A percentile compares a stretch with the other conserved stretches of the same genome.
These are phyloP conservation scores for Dicrostonyx torquatus DNA, from an alignment of 2,797 vertebrate genomes.

Conservation along the genomic window DNA sequence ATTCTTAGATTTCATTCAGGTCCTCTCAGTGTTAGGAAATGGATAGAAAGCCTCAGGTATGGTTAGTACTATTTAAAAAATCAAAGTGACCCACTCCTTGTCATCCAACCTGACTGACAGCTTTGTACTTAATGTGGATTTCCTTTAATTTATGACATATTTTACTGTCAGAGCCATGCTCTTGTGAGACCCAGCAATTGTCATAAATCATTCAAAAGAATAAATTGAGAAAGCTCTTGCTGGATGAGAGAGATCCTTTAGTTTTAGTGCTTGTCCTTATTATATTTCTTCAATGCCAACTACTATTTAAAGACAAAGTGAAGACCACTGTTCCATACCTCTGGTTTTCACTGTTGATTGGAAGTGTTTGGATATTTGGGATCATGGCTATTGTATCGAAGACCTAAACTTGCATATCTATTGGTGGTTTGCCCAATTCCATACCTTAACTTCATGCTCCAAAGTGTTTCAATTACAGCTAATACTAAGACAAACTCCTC, in stretches of 20 bases:
- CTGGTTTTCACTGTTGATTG: constrained; percentile 49
- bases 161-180: constrained; percentile 61
- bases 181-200: constrained; percentile 63
- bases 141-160: constrained; percentile 60
- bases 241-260: constrained; percentile 61
- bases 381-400: constrained; percentile 12
- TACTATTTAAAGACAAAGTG: constrained; percentile 68
- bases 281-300: constrained; percentile 64
- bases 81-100: neutral
- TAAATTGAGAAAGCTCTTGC: constrained; percentile 65
- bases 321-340: constrained; percentile 47
- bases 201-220: constrained; percentile 71
- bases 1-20: constrained; percentile 17
- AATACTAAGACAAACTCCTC: neutral
- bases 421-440: neutral
- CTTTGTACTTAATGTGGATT: neutral
- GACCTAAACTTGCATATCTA: constrained; percentile 15
- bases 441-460: constrained; percentile 28
- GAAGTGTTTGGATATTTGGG: constrained; percentile 62
- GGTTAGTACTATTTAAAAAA: neutral
- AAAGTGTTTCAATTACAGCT: constrained; percentile 5
- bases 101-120: neutral
- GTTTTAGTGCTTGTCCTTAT: constrained; percentile 51
- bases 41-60: neutral
- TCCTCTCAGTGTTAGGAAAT: neutral